These are phyloP conservation scores for Dastarcus helophoroides DNA, from an alignment of 2,888 invertebrate genomes.

Conservation along the genomic window DNA sequence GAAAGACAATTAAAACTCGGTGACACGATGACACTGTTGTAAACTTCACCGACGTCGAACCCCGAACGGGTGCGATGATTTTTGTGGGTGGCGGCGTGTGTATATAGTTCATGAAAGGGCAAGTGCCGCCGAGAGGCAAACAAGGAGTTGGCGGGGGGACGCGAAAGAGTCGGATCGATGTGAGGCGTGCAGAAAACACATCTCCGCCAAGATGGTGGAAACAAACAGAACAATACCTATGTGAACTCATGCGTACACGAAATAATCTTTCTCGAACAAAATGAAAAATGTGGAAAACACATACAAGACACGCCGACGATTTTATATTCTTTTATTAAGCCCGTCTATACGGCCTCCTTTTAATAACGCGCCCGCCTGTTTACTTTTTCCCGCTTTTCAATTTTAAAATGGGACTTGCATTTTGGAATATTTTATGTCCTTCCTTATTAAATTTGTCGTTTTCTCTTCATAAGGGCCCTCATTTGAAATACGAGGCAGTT, in stretches of 20 bases:
- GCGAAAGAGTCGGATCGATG: constrained; percentile 31
- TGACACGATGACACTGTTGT: constrained; percentile 15
- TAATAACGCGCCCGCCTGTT: too few species aligned
- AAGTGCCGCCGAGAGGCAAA: constrained; percentile 7
- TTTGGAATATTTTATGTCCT: too few species aligned
- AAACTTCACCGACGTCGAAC: too few species aligned
- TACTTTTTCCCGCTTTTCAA: too few species aligned
- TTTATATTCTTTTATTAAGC: constrained; percentile 14
- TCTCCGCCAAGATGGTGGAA: constrained; percentile 34
- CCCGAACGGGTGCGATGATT: constrained; percentile 3
- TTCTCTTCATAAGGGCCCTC: too few species aligned
- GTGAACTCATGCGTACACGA: constrained; percentile 32
- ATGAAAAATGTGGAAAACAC: constrained; percentile 21
- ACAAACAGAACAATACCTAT: constrained; percentile 35
- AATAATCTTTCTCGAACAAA: constrained; percentile 26
- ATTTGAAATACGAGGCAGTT: too few species aligned
- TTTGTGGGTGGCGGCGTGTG: constrained; percentile 10
- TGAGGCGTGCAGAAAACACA: constrained; percentile 30
- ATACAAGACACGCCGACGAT: constrained; percentile 14
- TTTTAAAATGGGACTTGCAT: too few species aligned
- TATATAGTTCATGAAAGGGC: constrained; percentile 9
- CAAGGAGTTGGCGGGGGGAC: constrained; percentile 8
- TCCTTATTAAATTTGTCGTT: too few species aligned
- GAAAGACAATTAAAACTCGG: constrained; percentile 11
- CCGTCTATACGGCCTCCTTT: too few species aligned